Evolutionary conservation across 2,113 vertebrate species (phyloP), one percentile per base, ranked within the genome.

Genomic region (Pachycephala philippinensis): DNA sequence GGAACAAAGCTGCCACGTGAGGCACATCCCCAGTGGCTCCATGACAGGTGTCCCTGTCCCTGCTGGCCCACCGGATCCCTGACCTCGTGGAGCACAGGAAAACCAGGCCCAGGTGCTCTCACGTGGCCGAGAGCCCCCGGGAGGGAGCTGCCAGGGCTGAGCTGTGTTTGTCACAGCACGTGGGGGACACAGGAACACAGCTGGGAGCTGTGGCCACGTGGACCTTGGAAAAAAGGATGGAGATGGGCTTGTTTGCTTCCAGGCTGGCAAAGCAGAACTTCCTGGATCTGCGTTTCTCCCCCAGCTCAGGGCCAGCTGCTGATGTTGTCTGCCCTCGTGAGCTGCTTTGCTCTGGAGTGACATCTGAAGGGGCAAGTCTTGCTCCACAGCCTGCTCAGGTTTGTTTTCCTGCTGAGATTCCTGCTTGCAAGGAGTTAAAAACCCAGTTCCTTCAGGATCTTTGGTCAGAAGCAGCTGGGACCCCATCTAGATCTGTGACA

Each of bases 81-180:
- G 89, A 30, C 80, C 89, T 47, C 3, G 33, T 57, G 54, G 39
- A 76, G 2, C 33, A 11, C 65, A 54, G 96, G 95, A 97, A 97
- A 50, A 66, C 10, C 35, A 63, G 79, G 50, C 52, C 81, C 91
- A 87, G 87, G 10, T 87, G 79, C 74, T 86, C 65, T 82, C 74
- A 26, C 24, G 0, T 83, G 86, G 69, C 54, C 39, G 2, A 22
- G 23, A 52, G 11, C 78, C 68, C 79, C 4, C 0, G 59, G 87
- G 60, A 64, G 4, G 37, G 44, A 10, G 54, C 77, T 64, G 76
- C 1, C 44, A 22, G 72, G 35, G 13, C 7, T 77, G 87, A 7
- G 42, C 84, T 5, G 50, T 78, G 84, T 75, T 76, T 80, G 54
- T 57, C 56, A 4, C 74, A 23, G 92, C 86, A 75, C 13, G 28